These are phyloP conservation scores for Diuraphis noxia DNA, from an alignment of 1,140 invertebrate genomes.

Conservation along the genomic window DNA sequence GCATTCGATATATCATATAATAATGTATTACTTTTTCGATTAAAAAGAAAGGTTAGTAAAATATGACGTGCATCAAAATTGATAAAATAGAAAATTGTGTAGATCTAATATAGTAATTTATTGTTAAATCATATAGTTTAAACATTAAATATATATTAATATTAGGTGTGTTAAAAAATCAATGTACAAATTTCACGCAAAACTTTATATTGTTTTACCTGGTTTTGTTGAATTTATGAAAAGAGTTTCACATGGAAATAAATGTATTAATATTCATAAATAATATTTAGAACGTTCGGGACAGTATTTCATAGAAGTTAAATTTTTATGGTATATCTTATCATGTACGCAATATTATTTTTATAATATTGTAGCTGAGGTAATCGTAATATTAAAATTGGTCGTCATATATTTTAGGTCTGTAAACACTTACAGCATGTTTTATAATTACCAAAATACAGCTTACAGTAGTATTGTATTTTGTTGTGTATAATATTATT, in stretches of 20 bases:
- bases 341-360: background rate
- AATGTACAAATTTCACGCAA: background rate
- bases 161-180: background rate
- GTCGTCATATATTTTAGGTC: background rate
- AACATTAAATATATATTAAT: background rate
- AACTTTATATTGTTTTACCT: background rate
- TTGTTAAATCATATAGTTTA: constrained; percentile 9
- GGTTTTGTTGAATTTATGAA: background rate
- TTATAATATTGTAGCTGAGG: background rate
- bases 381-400: constrained; percentile 6
- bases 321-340: background rate
- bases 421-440: background rate
- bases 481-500: background rate
- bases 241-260: background rate
- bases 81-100: background rate
- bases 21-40: background rate
- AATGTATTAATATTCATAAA: background rate
- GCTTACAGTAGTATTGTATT: background rate
- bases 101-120: background rate
- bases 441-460: constrained; percentile 5
- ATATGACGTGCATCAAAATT: background rate
- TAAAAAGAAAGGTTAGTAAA: background rate
- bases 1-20: background rate
- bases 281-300: background rate
- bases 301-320: background rate